These are phyloP conservation scores for Myiotriccus ornatus DNA, from an alignment of 2,797 vertebrate genomes.

Conservation along the genomic window DNA sequence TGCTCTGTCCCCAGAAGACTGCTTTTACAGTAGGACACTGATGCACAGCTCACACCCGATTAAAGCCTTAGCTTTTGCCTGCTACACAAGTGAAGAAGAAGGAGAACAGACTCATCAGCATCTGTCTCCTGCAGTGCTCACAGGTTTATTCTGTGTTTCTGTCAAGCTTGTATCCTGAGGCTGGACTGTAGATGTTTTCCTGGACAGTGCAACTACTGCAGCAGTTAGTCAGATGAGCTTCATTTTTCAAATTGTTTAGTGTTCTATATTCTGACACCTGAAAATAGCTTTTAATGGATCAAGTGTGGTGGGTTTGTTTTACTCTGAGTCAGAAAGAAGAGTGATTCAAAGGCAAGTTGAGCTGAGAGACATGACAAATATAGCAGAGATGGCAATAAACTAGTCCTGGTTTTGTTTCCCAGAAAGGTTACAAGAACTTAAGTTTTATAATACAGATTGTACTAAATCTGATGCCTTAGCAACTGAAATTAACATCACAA, in stretches of 20 bases:
- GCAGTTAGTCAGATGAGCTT: neutral
- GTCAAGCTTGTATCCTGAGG: neutral
- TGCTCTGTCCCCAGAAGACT: neutral
- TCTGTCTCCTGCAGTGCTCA: neutral
- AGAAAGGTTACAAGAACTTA: neutral
- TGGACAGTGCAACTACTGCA: neutral
- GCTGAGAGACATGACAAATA: neutral
- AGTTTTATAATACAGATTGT: neutral
- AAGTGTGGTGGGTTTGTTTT: neutral
- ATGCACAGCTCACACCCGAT: neutral
- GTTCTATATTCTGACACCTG: neutral
- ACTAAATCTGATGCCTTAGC: neutral
- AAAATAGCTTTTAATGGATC: neutral
- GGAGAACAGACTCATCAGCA: neutral
- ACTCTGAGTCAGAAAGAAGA: neutral
- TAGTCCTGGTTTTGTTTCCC: neutral
- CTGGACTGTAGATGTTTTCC: neutral
- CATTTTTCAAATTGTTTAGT: neutral
- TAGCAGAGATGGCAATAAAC: neutral
- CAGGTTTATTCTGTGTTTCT: neutral
- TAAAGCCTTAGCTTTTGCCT: neutral
- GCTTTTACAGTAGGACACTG: neutral
- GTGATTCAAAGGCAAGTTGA: fast-evolving
- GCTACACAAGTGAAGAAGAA: neutral
- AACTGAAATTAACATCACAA: neutral